Evolutionary conservation across 2,888 invertebrate species (phyloP), one percentile per base, ranked within the genome.

Genomic region (Mylabris sibirica): DNA sequence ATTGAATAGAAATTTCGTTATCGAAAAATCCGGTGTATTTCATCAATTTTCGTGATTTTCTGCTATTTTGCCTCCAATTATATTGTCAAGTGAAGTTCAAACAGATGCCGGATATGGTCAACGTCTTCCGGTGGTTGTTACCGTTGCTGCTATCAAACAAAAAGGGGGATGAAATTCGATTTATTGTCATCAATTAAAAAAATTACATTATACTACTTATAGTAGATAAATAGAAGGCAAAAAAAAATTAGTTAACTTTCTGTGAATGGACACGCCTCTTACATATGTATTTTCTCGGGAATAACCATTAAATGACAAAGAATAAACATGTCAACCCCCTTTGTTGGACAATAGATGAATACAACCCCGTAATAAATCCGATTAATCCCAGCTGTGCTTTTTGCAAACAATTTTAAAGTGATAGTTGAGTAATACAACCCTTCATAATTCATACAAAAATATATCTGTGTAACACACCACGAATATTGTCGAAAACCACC

Each of bases 351-450:
- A 79, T 74, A 76, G 76, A 72, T 76, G 75, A 79, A 79, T 77
- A 77, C 77, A 79, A 77, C 77, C 76, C 79, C 78, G 78, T 78
- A 80, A 82, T 81, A 83, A 83, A 84, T 83, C 84, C 82, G 84
- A 83, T 84, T 84, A 84, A 83, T 82, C 80, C 82, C 83, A 82
- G 84, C 83, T 83, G 84, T 78, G 83, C 84, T 81, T 84, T 84
- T 82, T 80, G 80, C 82, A 81, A 83, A 82, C 81, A 82, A 41
- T 76, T 80, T 79, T 79, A 80, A 79, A 80, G 78, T 78, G 80
- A 80, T 77, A 80, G 76, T 38, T 49, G 20, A 49, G n/a, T 74
- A 74, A 44, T 12, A 61, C 73, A 74, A 75, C 75, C 75, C 73
- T 75, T 75, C 49, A 49, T 49, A 20, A 49, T 49, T 49, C 2